Conservation (phyloP, 2,888 invertebrate species). For the Drosophila nr. perissopoda region DNA sequence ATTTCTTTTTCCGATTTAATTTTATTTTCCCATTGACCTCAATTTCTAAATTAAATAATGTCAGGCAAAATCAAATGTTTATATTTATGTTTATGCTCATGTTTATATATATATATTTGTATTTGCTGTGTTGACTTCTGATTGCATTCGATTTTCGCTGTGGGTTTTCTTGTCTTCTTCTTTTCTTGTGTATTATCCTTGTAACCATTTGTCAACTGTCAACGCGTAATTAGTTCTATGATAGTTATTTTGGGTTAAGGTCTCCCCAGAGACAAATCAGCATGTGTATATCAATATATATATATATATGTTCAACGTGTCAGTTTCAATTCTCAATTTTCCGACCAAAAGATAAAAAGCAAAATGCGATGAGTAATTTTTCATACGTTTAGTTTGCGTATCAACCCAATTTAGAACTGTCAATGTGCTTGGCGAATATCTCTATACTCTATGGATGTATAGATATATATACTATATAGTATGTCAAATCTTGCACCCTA, state of each 20-base stretch:
- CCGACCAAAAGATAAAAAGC: slow-evolving; percentile 6
- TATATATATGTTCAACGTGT: slow-evolving; percentile 8
- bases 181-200: slow-evolving; percentile 41
- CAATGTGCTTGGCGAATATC: slow-evolving; percentile 49
- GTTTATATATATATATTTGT: background rate
- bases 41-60: slow-evolving; percentile 51
- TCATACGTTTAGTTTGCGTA: slow-evolving; percentile 35
- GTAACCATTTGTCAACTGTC: slow-evolving; percentile 44
- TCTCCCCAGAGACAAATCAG: background rate
- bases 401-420: slow-evolving; percentile 73
- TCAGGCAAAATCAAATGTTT: slow-evolving; percentile 21
- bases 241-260: slow-evolving; percentile 54
- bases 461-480: background rate
- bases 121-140: slow-evolving; percentile 1
- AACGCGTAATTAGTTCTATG: slow-evolving; percentile 27
- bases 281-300: background rate
- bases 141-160: slow-evolving; percentile 21
- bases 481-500: slow-evolving; percentile 31
- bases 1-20: slow-evolving; percentile 27
- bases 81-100: background rate
- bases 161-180: background rate
- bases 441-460: slow-evolving; percentile 8
- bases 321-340: slow-evolving; percentile 45
- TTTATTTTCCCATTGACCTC: slow-evolving; percentile 76
- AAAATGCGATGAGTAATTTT: slow-evolving; percentile 46